These are phyloP conservation scores for Orcinus orca DNA, from an alignment of 2,113 vertebrate species.

Conservation along the genomic window DNA sequence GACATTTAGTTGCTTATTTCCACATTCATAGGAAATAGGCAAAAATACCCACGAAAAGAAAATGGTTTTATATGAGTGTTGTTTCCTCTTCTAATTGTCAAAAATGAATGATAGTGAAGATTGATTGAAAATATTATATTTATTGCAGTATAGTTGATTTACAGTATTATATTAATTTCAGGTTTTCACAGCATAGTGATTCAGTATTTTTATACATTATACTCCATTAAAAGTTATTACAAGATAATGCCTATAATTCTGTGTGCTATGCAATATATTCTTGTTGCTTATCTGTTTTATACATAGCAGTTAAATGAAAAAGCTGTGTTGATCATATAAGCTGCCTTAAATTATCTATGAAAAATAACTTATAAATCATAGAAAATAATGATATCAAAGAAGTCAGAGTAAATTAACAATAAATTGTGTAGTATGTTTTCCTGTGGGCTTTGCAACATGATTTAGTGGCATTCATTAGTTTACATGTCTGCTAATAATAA, in stretches of 20 bases:
- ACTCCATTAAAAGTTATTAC: neutral
- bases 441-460: neutral
- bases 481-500: neutral
- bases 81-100: neutral
- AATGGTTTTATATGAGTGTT: neutral
- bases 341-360: neutral
- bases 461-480: constrained; percentile 30
- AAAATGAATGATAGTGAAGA: neutral
- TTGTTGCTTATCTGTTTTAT: neutral
- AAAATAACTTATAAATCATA: neutral
- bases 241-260: neutral
- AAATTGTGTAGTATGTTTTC: neutral
- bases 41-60: neutral
- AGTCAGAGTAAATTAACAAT: neutral
- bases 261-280: neutral
- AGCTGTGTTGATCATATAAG: neutral
- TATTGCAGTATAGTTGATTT: neutral
- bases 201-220: neutral
- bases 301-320: constrained; percentile 3
- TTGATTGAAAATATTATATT: neutral
- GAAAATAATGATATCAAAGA: constrained; percentile 6
- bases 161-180: neutral
- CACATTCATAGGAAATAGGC: neutral
- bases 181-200: neutral
- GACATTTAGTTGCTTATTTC: constrained; percentile 21